Evolutionary conservation across 2,113 vertebrate genomes (phyloP).

Genomic region (Loxodonta africana): DNA sequence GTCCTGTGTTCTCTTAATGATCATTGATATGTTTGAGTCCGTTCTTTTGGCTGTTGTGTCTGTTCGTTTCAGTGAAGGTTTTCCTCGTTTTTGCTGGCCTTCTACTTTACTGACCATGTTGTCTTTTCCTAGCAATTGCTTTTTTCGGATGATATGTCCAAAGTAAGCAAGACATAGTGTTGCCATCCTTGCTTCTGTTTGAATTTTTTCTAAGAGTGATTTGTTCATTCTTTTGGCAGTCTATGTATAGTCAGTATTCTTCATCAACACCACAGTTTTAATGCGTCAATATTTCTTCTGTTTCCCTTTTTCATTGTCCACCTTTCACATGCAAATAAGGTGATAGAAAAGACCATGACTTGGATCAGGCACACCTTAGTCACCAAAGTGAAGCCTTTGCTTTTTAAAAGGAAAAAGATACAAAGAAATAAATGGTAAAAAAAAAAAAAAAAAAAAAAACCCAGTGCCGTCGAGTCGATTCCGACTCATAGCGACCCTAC

Average conservation of each 20-base stretch:
- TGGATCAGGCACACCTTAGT: neutral
- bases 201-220: neutral
- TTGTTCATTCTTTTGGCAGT: neutral
- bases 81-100: neutral
- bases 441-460: too few relatives aligned
- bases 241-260: neutral
- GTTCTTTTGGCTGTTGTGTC: neutral
- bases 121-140: neutral
- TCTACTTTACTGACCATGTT: neutral
- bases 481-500: too few relatives aligned
- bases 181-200: neutral
- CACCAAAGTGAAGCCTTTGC: neutral
- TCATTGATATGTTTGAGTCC: neutral
- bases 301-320: neutral
- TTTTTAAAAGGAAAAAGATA: neutral
- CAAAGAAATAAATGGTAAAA: neutral
- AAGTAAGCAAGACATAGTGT: too few relatives aligned
- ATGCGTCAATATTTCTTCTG: neutral
- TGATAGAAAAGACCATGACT: neutral
- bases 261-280: neutral
- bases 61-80: neutral
- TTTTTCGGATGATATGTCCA: too few relatives aligned
- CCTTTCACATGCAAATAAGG: neutral
- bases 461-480: too few relatives aligned
- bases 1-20: neutral